These are phyloP conservation scores for Gobionotothen gibberifrons DNA, from an alignment of 2,797 vertebrate species.

Conservation along the genomic window DNA sequence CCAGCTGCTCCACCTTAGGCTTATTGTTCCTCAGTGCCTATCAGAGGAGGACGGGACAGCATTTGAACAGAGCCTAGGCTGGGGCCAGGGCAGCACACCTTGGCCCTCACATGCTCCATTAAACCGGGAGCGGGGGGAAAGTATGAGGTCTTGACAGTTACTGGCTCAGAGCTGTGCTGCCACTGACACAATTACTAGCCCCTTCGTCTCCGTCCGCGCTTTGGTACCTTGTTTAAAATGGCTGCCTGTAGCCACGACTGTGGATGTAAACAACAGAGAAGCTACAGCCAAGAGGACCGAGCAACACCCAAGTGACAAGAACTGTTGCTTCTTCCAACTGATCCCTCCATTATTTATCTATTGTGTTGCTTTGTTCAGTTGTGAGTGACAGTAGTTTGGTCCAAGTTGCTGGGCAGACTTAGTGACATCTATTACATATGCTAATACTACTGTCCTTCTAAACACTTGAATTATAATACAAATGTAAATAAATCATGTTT, in stretches of 20 bases:
- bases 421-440: background rate
- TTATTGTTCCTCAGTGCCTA: slow-evolving; percentile 71
- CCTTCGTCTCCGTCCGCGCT: slow-evolving; percentile 49
- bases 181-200: slow-evolving; percentile 71
- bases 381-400: background rate
- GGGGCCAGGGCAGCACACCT: slow-evolving; percentile 57
- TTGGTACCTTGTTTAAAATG: slow-evolving; percentile 68
- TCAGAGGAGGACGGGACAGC: slow-evolving; percentile 56
- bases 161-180: slow-evolving; percentile 60
- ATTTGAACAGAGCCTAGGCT: slow-evolving; percentile 52
- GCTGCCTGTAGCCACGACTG: slow-evolving; percentile 52
- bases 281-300: slow-evolving; percentile 23
- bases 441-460: background rate
- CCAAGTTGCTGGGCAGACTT: slow-evolving; percentile 1
- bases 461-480: background rate
- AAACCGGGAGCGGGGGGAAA: slow-evolving; percentile 68
- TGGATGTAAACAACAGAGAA: slow-evolving; percentile 58
- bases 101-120: slow-evolving; percentile 74
- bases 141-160: slow-evolving; percentile 68
- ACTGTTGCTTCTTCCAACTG: background rate
- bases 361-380: slow-evolving; percentile 14
- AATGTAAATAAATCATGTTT: background rate
- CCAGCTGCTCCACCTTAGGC: slow-evolving; percentile 77
- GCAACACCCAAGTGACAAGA: background rate
- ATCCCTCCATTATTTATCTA: slow-evolving; percentile 9